These are phyloP conservation scores for Syngnathus typhle DNA, from an alignment of 2,113 vertebrate genomes.

Conservation along the genomic window DNA sequence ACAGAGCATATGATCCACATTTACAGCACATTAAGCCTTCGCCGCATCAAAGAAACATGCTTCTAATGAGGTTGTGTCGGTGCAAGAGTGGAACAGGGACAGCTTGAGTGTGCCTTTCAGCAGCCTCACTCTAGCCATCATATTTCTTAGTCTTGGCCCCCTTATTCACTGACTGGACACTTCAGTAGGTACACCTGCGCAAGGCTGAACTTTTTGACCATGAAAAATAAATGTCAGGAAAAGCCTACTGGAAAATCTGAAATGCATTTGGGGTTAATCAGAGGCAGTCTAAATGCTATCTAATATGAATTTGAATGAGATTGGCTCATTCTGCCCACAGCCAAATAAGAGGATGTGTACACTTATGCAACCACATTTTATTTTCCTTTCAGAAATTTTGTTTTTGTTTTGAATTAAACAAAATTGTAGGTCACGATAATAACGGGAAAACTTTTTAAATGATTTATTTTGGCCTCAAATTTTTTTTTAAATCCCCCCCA, in stretches of 20 bases:
- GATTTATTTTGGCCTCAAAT: neutral
- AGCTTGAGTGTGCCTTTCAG: neutral
- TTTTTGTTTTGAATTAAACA: neutral
- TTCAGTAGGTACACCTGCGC: neutral
- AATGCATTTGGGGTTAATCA: neutral
- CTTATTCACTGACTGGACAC: neutral
- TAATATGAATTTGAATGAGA: neutral
- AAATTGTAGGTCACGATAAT: too few relatives aligned
- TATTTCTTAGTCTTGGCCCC: neutral
- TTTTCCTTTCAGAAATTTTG: neutral
- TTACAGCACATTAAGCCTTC: slow-evolving; percentile 3
- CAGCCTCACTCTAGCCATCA: neutral
- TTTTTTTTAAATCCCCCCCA: neutral
- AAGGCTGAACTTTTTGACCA: too few relatives aligned
- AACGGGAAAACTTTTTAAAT: neutral
- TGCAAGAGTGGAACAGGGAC: too few relatives aligned
- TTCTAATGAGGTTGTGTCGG: neutral
- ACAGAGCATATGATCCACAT: slow-evolving; percentile 3
- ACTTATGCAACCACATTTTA: too few relatives aligned
- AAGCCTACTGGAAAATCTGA: neutral
- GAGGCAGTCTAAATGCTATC: neutral
- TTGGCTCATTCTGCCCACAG: too few relatives aligned
- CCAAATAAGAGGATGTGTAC: too few relatives aligned
- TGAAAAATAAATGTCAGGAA: neutral
- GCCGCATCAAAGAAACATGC: neutral